These are phyloP conservation scores for Stomorhina lunata DNA, from an alignment of 2,888 invertebrate genomes.

Conservation along the genomic window DNA sequence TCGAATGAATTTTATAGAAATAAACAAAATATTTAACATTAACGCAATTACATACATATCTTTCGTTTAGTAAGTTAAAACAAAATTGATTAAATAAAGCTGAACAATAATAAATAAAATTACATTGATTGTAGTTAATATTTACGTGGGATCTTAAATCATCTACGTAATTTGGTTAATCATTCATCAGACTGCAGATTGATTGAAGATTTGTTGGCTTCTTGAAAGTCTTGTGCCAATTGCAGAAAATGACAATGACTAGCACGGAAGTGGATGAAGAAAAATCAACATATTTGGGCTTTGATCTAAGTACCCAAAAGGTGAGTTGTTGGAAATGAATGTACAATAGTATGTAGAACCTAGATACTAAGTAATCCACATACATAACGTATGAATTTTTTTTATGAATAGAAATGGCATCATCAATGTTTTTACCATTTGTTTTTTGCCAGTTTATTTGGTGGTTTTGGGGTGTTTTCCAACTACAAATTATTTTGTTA, in stretches of 20 bases:
- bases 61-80: neutral
- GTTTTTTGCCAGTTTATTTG: neutral
- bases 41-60: neutral
- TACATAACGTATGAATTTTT: too few species aligned
- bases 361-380: too few species aligned
- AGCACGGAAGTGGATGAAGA: constrained; percentile 67
- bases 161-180: constrained; percentile 1
- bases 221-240: neutral
- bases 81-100: neutral
- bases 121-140: neutral
- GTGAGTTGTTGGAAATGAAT: constrained; percentile 78
- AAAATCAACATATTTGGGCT: constrained; percentile 85
- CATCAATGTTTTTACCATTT: neutral
- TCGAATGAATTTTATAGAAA: neutral
- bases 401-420: constrained; percentile 10
- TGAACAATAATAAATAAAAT: too few species aligned
- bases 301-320: constrained; percentile 94
- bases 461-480: neutral
- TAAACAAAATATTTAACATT: neutral
- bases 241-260: constrained; percentile 13
- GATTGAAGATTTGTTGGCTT: neutral
- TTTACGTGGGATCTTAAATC: constrained; percentile 27
- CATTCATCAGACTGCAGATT: neutral
- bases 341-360: too few species aligned
- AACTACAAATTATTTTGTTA: too few species aligned